Base-by-base conservation (phyloP, 2,888 invertebrate genomes). In the Sminthurinus aureus region DNA sequence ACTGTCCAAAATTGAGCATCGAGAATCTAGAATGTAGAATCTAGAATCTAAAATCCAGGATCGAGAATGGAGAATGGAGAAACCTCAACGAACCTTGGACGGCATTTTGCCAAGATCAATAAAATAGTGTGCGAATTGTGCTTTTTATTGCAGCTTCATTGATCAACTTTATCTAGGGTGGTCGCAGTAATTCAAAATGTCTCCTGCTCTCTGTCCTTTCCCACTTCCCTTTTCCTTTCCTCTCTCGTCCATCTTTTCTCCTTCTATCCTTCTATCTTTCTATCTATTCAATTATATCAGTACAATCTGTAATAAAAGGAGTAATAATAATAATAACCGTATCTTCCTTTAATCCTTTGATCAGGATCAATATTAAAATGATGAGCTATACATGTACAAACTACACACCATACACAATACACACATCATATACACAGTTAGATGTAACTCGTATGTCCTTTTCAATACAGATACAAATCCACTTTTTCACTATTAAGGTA, bases 141-240 rank as follows among this genome's bases (percentile, higher is more conserved):
- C 6, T 6, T 83, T 85, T 78, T 79, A 76, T 73, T 83, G 85
- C 38, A 38, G 38, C 83, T 86, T 84, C 86, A 86, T 86, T 84
- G 76, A 66, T 77, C 74, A 76, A 58, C 76, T 76, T 76, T 51
- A 76, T 76, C 76, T 76, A 20, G 52, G 11, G 12, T 38, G 38
- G 38, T 20, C 76, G 13, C 58, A 52, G 58, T 76, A 76, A 76
- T 76, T 76, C 76, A 76, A 52, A 76, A 38, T 38, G 76, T 52
- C 71, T 50, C 79, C 69, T 51, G 69, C 51, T 67, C 64, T 15
- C 66, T 9, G 66, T 20, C 66, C 24, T 89, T 88, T 89, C 88
- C 87, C 88, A 87, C 85, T 85, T 82, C 83, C 82, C 85, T 84
- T 75, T 83, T 85, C 81, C 84, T 79, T 79, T 85, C 84, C 74